Evolutionary conservation across 2,888 invertebrate species (phyloP).

Genomic region (Papilio protenor): DNA sequence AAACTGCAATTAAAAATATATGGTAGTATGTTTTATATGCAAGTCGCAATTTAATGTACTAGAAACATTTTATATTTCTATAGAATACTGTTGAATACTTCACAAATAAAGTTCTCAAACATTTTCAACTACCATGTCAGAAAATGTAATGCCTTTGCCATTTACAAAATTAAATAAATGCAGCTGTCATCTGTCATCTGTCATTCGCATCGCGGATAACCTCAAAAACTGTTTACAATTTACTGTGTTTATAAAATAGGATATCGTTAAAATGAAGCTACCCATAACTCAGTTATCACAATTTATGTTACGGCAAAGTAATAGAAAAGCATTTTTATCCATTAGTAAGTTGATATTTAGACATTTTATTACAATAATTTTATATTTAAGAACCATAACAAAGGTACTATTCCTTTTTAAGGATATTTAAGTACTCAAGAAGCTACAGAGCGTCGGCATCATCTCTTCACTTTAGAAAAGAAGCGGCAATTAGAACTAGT

Average conservation of each 20-base stretch:
- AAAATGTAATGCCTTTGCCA: slow-evolving; percentile 18
- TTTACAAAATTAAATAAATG: not conserved
- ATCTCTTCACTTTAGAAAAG: slow-evolving; percentile 91
- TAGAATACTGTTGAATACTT: no score
- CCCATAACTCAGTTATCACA: slow-evolving; percentile 60
- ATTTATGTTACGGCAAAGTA: slow-evolving; percentile 57
- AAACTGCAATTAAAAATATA: no score
- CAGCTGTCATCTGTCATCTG: slow-evolving; percentile 14
- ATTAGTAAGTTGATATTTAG: slow-evolving; percentile 56
- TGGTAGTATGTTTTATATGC: no score
- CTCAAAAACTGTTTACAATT: slow-evolving; percentile 41
- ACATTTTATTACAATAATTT: slow-evolving; percentile 27
- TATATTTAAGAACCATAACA: not conserved
- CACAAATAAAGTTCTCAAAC: no score
- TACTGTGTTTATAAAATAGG: slow-evolving; percentile 29
- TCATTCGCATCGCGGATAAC: slow-evolving; percentile 26
- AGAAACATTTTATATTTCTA: no score
- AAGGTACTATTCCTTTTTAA: slow-evolving; percentile 53
- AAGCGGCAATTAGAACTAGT: slow-evolving; percentile 88
- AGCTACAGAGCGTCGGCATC: slow-evolving; percentile 84
- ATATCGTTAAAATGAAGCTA: slow-evolving; percentile 63
- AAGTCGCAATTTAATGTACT: no score
- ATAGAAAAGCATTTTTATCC: slow-evolving; percentile 51
- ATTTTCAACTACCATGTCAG: not conserved
- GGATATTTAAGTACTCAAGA: slow-evolving; percentile 81